Percentiles rank a stretch among this genome's conserved stretches.
phyloP scores from a whole-genome alignment of 2,797 vertebrate genomes.

The Bradypodion ventrale region DNA sequence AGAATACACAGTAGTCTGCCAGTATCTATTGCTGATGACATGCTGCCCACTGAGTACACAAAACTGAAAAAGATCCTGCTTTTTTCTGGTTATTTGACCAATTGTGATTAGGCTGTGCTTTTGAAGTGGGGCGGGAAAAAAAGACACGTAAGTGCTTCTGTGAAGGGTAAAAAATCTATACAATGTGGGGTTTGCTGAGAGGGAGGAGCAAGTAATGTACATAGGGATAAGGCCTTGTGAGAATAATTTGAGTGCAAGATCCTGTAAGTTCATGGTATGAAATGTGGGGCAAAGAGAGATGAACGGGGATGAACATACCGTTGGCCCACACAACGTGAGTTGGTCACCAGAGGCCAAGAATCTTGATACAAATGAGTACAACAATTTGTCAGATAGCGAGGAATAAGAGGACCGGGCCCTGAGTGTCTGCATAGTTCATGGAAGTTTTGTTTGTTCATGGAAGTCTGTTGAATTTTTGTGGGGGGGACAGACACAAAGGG shows the following conservation, averaged over 20 bases:
- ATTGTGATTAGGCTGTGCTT: not conserved
- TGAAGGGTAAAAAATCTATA: not conserved
- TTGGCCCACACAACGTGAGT: not conserved
- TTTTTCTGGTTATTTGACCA: not conserved
- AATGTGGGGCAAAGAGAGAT: not conserved
- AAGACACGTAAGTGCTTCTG: not conserved
- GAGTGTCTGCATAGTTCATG: conserved; percentile 34
- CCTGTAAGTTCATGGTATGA: conserved; percentile 12
- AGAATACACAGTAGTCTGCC: not conserved
- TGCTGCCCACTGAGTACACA: not conserved
- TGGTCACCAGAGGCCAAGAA: not conserved
- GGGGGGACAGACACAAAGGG: conserved; percentile 29
- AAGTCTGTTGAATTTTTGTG: conserved; percentile 34
- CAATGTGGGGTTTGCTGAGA: not conserved
- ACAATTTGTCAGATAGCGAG: not conserved
- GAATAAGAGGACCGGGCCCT: not conserved
- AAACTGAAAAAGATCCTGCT: not conserved
- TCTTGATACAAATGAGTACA: not conserved
- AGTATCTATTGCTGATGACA: not conserved
- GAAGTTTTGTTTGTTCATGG: too few species aligned
- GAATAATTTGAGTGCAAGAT: not conserved
- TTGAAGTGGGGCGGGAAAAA: not conserved
- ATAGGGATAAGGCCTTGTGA: not conserved
- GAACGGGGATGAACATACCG: not conserved
- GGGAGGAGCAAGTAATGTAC: conserved; percentile 8